Conservation (phyloP, 2,113 vertebrate genomes). For the Lampris megalopsis region DNA sequence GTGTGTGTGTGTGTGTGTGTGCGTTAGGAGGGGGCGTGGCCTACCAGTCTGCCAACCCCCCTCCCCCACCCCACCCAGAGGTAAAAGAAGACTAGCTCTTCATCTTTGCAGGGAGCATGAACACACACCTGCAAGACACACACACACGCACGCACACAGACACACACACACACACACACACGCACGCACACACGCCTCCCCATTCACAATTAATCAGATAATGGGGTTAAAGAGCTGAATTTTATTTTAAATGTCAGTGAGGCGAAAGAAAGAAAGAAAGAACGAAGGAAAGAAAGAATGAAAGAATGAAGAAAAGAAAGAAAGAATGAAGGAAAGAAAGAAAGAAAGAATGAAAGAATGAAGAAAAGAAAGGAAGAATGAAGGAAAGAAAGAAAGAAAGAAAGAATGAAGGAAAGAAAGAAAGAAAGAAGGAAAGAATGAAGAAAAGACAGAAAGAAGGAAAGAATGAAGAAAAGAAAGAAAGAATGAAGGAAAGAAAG, state of each 20-base stretch:
- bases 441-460: no score
- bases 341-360: no score
- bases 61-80: conserved; percentile 64
- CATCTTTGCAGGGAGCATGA: conserved; percentile 60
- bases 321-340: no score
- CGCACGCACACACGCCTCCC: conserved; percentile 7
- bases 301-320: no score
- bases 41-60: conserved; percentile 69
- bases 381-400: no score
- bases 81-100: conserved; percentile 63
- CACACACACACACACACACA: conserved; percentile 17
- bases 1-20: conserved; percentile 44
- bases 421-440: no score
- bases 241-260: conserved; percentile 55
- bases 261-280: conserved; percentile 34
- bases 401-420: no score
- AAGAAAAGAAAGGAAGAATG: no score
- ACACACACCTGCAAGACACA: conserved; percentile 12
- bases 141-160: not conserved
- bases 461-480: no score
- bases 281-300: no score
- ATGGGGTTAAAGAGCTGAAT: conserved; percentile 54
- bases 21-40: conserved; percentile 18
- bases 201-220: conserved; percentile 56
- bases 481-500: no score